phyloP scores from a whole-genome alignment of 92 coral and sea anemone genomes.

The Bergia puertoricense region DNA sequence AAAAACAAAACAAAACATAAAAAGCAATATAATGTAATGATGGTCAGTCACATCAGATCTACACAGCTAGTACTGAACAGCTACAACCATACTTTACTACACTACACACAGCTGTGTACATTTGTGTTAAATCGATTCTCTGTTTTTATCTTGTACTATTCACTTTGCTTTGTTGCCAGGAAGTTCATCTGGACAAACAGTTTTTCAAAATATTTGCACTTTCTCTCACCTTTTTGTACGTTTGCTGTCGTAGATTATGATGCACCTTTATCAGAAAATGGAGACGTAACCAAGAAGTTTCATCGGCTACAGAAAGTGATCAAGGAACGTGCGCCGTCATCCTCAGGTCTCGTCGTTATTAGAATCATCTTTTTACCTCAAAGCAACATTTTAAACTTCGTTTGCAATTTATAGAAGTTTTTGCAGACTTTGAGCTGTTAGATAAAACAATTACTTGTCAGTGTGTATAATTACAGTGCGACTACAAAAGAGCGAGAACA shows the following conservation, averaged over 20 bases:
- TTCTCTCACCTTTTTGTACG: not conserved
- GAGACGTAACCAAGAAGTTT: constrained; percentile 30
- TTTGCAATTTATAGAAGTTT: not conserved
- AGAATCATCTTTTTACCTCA: too few relatives aligned
- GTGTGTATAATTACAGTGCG: not conserved
- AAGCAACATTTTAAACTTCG: too few relatives aligned
- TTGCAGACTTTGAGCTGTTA: not conserved
- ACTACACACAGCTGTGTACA: not conserved
- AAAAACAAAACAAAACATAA: too few relatives aligned
- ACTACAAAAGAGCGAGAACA: too few relatives aligned
- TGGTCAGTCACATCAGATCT: too few relatives aligned
- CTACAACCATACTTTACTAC: too few relatives aligned
- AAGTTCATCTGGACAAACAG: not conserved
- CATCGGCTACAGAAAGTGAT: constrained; percentile 27
- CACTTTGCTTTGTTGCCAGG: not conserved
- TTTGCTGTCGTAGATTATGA: constrained; percentile 23
- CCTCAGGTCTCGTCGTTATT: constrained; percentile 21
- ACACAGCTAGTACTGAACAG: too few relatives aligned
- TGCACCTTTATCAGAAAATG: constrained; percentile 38
- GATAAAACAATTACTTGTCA: not conserved
- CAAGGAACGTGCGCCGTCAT: constrained; percentile 22
- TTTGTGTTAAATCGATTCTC: not conserved
- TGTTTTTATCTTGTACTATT: not conserved
- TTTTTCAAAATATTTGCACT: not conserved
- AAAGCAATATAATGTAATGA: too few relatives aligned